Conservation (phyloP, 2,888 invertebrate genomes). For the Odiellus spinosus region DNA sequence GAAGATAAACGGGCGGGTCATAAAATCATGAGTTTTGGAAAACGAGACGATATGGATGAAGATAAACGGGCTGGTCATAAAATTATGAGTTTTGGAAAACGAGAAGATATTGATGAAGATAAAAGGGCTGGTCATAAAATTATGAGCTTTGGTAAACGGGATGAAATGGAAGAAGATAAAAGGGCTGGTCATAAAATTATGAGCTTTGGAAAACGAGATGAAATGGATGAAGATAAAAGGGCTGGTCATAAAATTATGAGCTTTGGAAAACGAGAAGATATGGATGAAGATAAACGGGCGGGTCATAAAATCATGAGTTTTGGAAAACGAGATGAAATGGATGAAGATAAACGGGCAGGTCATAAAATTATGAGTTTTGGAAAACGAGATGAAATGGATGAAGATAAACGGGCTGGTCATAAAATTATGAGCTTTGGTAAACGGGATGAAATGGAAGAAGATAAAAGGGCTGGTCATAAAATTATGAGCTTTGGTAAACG, state of each 20-base stretch:
- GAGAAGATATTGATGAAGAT: background rate
- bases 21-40: background rate
- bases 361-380: background rate
- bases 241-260: background rate
- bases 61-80: background rate
- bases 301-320: background rate
- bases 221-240: background rate
- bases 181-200: background rate
- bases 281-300: too few relatives aligned
- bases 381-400: background rate
- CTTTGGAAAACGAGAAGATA: background rate
- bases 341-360: background rate
- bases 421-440: background rate
- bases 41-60: background rate
- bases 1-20: background rate
- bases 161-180: background rate
- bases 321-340: background rate
- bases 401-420: background rate
- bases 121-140: background rate
- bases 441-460: background rate
- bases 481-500: background rate
- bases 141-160: background rate
- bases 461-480: background rate
- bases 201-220: background rate
- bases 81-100: background rate